Percentiles rank a stretch among this genome's conserved stretches.
phyloP scores from a whole-genome alignment of 2,888 invertebrate genomes.

The Halictus ligatus region DNA sequence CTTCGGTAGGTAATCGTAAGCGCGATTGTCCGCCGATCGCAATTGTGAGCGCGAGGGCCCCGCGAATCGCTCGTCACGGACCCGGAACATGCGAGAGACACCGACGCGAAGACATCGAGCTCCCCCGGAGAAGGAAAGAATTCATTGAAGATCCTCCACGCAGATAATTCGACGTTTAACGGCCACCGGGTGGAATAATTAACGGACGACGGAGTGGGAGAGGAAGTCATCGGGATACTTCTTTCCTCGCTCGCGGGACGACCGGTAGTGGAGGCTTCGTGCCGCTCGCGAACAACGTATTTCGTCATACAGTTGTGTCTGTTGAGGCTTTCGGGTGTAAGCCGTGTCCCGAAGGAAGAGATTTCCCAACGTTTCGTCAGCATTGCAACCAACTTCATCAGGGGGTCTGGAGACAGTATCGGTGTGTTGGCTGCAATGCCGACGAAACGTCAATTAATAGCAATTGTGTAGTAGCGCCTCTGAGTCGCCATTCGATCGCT shows the following conservation, averaged over 20 bases:
- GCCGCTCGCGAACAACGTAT: background rate
- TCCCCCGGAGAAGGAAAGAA: background rate
- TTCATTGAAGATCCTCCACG: slow-evolving; percentile 5
- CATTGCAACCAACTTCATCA: no score
- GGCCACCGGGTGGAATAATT: background rate
- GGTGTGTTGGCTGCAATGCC: no score
- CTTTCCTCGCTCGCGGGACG: background rate
- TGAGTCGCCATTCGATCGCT: no score
- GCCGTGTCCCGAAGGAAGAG: no score
- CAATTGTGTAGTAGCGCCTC: no score
- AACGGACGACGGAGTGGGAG: background rate
- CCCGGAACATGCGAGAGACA: background rate
- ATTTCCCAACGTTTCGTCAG: no score
- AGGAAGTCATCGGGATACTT: slow-evolving; percentile 6
- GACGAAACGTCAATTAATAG: no score
- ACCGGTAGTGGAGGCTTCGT: background rate
- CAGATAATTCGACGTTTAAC: slow-evolving; percentile 14
- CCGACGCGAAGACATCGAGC: background rate
- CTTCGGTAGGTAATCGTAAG: slow-evolving; percentile 15
- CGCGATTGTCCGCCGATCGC: slow-evolving; percentile 17
- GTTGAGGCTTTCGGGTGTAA: no score
- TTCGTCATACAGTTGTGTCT: no score
- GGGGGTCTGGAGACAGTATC: no score
- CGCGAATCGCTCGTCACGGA: background rate
- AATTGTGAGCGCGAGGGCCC: background rate